These are phyloP conservation scores for Delichon dasypus DNA, from an alignment of 2,797 vertebrate genomes.

Conservation along the genomic window DNA sequence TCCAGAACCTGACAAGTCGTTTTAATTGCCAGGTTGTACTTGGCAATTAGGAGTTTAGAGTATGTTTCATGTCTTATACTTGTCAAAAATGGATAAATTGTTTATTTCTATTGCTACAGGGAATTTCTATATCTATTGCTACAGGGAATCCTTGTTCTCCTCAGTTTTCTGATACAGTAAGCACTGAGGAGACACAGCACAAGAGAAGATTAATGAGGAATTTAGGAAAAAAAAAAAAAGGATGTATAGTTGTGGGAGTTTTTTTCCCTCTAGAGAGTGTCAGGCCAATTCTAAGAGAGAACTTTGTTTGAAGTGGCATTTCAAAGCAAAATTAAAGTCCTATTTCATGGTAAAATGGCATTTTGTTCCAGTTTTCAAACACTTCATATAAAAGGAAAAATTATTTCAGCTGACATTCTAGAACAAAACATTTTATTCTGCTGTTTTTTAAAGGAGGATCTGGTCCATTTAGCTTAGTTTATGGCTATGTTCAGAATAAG, in stretches of 20 bases:
- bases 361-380: background rate
- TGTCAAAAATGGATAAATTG: background rate
- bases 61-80: background rate
- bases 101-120: background rate
- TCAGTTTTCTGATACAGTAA: background rate
- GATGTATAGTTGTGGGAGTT: fast-evolving
- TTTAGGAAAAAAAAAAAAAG: background rate
- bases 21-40: background rate
- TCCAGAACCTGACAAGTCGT: background rate
- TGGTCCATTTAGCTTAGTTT: background rate
- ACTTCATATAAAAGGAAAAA: background rate
- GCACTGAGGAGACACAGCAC: background rate
- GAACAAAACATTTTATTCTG: background rate
- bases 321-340: background rate
- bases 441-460: background rate
- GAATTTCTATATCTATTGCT: background rate
- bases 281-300: background rate
- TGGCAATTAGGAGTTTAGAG: background rate
- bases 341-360: background rate
- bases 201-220: background rate
- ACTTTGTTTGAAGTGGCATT: background rate
- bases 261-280: background rate
- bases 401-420: background rate
- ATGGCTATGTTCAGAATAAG: background rate
- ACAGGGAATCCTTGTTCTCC: background rate